A percentile compares a stretch with the other conserved stretches of the same genome.
Conservation (phyloP, 2,113 vertebrate species). For the Apus apus region DNA sequence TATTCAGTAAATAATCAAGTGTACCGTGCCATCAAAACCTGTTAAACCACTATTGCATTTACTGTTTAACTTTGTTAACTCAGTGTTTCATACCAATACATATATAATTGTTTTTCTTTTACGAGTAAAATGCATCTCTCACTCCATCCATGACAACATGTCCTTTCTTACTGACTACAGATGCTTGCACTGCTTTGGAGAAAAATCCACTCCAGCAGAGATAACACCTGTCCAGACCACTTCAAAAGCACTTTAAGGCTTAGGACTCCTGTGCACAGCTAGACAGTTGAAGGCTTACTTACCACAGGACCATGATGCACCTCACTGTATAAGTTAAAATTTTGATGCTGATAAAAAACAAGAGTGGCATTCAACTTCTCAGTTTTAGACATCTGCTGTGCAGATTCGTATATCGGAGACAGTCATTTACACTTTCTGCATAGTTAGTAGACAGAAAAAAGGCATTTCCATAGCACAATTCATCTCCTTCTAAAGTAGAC, state of each 20-base stretch:
- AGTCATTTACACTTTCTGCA: conserved; percentile 61
- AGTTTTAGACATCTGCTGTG: conserved; percentile 34
- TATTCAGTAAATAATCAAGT: too few relatives aligned
- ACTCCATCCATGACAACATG: too few relatives aligned
- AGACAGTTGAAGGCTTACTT: background rate
- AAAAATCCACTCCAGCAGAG: background rate
- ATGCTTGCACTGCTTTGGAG: background rate
- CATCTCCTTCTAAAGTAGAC: conserved; percentile 23
- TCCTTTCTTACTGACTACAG: background rate
- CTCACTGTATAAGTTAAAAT: background rate
- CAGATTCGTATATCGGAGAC: conserved; percentile 33
- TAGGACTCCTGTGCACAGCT: background rate
- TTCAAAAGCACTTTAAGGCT: background rate
- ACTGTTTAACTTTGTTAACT: too few relatives aligned
- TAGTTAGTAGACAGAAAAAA: conserved; percentile 63
- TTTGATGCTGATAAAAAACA: background rate
- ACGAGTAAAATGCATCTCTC: too few relatives aligned
- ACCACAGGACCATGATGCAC: background rate
- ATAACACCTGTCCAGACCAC: background rate
- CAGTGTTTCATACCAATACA: too few relatives aligned
- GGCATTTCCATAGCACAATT: conserved; percentile 55
- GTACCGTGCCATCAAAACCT: too few relatives aligned
- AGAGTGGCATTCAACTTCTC: background rate
- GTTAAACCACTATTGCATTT: too few relatives aligned
- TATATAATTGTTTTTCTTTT: too few relatives aligned